Evolutionary conservation across 1,140 invertebrate species (phyloP).

Genomic region (Gerris buenoi): DNA sequence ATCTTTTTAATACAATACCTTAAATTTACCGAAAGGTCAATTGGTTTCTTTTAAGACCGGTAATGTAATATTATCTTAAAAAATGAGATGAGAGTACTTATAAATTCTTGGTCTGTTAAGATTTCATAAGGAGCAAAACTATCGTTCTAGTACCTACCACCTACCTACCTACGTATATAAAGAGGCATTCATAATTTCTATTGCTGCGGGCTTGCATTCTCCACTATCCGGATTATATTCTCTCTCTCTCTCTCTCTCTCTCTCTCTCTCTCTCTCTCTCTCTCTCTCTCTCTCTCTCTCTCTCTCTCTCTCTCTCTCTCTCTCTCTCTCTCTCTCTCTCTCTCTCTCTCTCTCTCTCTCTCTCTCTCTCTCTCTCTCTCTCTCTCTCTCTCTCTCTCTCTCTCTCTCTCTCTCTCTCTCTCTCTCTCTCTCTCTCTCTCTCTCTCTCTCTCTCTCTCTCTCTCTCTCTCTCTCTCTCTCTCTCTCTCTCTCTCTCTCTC

Average conservation of each 20-base stretch:
- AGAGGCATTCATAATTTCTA: no score
- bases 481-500: constrained; percentile 16
- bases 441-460: constrained; percentile 16
- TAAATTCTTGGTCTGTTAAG: no score
- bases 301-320: constrained; percentile 17
- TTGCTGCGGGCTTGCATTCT: no score
- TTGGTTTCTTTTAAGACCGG: no score
- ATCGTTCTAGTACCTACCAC: no score
- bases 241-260: constrained; percentile 20
- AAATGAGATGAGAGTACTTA: no score
- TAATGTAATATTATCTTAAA: no score
- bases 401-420: constrained; percentile 10
- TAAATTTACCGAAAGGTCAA: no score
- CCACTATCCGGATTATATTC: constrained; percentile 14
- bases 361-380: constrained; percentile 18
- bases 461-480: constrained; percentile 16
- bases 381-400: constrained; percentile 12
- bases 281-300: constrained; percentile 17
- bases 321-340: constrained; percentile 18
- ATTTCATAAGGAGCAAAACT: no score
- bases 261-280: constrained; percentile 16
- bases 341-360: constrained; percentile 16
- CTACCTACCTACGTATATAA: no score
- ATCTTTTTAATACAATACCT: no score
- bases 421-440: constrained; percentile 15